These are phyloP conservation scores for Scelioninae gen. 2 DNA, from an alignment of 2,888 invertebrate genomes.

Conservation along the genomic window DNA sequence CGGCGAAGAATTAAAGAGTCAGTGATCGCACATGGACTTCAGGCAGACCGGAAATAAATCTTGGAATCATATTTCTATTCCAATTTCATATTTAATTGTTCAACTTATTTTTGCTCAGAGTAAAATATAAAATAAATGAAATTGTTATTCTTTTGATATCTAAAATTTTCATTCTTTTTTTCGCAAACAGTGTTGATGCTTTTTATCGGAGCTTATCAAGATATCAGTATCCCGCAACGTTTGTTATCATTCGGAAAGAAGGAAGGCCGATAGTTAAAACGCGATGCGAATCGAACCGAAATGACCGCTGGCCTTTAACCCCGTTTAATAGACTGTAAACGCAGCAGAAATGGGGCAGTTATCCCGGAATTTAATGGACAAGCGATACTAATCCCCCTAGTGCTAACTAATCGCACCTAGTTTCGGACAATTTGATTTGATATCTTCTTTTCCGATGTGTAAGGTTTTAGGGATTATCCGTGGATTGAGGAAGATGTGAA, in stretches of 20 bases:
- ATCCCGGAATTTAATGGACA: conserved; percentile 68
- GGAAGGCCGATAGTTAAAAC: conserved; percentile 16
- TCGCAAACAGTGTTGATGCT: too few species aligned
- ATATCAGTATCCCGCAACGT: too few species aligned
- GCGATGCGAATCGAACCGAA: conserved; percentile 53
- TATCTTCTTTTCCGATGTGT: conserved; percentile 11
- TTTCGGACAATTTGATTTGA: conserved; percentile 35
- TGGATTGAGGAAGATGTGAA: neutral
- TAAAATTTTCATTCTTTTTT: too few species aligned
- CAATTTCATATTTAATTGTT: too few species aligned
- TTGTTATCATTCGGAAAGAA: conserved; percentile 38
- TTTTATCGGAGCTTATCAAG: too few species aligned
- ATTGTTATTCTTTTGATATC: too few species aligned
- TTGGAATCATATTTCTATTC: too few species aligned
- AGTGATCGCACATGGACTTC: too few species aligned
- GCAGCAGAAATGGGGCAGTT: conserved; percentile 64
- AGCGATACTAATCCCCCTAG: conserved; percentile 65
- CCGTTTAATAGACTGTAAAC: conserved; percentile 66
- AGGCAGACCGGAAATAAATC: too few species aligned
- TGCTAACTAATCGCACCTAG: conserved; percentile 56
- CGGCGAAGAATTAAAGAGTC: too few species aligned
- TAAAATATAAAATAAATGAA: too few species aligned
- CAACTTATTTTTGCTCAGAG: too few species aligned
- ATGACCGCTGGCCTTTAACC: conserved; percentile 61
- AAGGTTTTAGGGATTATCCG: neutral